Evolutionary conservation across 2,888 invertebrate genomes (phyloP).

Genomic region (Julus scandinavius): DNA sequence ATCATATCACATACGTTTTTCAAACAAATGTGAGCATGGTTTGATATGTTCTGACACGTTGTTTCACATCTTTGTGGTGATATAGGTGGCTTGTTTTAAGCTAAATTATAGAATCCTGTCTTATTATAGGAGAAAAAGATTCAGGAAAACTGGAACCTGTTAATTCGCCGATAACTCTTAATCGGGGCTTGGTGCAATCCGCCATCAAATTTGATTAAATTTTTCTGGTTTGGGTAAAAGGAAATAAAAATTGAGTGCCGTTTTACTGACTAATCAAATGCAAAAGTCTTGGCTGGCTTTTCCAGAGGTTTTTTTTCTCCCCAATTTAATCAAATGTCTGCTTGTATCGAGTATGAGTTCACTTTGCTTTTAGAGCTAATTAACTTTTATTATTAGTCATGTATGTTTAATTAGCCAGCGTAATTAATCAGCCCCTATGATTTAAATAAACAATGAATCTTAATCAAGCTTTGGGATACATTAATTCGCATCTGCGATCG

Average conservation of each 20-base stretch:
- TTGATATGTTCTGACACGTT: too few species aligned
- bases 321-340: conserved; percentile 22
- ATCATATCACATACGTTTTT: too few species aligned
- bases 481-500: not conserved
- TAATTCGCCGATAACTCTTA: too few species aligned
- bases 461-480: not conserved
- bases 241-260: conserved; percentile 26
- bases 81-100: too few species aligned
- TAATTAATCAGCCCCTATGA: conserved; percentile 19
- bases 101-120: too few species aligned
- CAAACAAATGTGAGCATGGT: too few species aligned
- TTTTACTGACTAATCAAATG: conserved; percentile 31
- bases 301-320: not conserved
- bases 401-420: conserved; percentile 24
- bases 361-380: conserved; percentile 33
- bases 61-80: too few species aligned
- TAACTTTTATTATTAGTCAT: conserved; percentile 26
- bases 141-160: too few species aligned
- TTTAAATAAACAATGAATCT: conserved; percentile 33
- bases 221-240: conserved; percentile 6
- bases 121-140: too few species aligned
- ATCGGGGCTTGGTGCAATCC: too few species aligned
- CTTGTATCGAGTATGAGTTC: not conserved
- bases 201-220: conserved; percentile 8
- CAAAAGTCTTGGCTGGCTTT: conserved; percentile 12